Conservation (phyloP, 2,888 invertebrate species). For the Philopedon plagiatum region DNA sequence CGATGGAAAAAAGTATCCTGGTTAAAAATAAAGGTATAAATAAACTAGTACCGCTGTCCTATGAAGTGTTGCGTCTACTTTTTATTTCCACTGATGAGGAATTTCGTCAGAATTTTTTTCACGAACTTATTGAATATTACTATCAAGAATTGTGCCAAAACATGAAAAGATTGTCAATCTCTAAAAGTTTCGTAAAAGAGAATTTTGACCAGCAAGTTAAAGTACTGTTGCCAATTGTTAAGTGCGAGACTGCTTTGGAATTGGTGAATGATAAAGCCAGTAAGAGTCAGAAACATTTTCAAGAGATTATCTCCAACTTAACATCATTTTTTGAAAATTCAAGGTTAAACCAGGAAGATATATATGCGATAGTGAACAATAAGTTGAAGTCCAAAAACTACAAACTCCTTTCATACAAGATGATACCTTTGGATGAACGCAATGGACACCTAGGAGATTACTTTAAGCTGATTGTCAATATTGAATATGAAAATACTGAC, state of each 20-base stretch:
- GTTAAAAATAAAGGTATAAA: constrained; percentile 31
- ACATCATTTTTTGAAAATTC: constrained; percentile 33
- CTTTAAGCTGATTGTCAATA: constrained; percentile 54
- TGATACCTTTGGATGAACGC: constrained; percentile 51
- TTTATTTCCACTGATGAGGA: constrained; percentile 42
- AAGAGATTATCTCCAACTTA: constrained; percentile 33
- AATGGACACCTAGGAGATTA: constrained; percentile 60
- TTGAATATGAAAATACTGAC: not conserved
- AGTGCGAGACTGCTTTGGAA: constrained; percentile 11
- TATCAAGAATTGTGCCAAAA: constrained; percentile 30
- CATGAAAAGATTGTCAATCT: not conserved
- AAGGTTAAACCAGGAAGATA: constrained; percentile 56
- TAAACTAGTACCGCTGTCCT: constrained; percentile 22
- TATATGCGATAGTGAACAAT: constrained; percentile 54
- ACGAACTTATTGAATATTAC: constrained; percentile 43
- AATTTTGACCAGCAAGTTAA: constrained; percentile 29
- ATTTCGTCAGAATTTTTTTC: constrained; percentile 44
- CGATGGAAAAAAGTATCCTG: not conserved
- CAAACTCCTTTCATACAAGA: constrained; percentile 48
- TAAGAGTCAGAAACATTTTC: not conserved
- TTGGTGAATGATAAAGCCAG: not conserved
- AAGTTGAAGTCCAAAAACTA: constrained; percentile 54
- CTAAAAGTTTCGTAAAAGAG: not conserved
- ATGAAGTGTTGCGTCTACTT: constrained; percentile 23
- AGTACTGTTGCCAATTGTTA: constrained; percentile 33